Base-by-base conservation (phyloP, 2,113 vertebrate genomes). In the Rhinoderma darwinii region DNA sequence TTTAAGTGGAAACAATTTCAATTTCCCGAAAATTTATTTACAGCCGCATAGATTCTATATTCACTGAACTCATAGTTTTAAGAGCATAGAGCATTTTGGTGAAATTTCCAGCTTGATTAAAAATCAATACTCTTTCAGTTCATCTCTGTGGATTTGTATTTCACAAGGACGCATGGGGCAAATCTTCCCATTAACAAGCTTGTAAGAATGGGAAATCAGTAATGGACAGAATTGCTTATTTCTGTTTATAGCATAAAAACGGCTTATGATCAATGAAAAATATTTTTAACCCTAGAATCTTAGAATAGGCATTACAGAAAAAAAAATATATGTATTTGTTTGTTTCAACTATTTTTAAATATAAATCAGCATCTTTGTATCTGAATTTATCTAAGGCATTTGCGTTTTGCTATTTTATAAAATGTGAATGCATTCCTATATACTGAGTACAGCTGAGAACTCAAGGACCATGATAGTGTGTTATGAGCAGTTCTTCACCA, bases 51-150 rank as follows among this genome's bases (percentile, higher is more conserved):
- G 6, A 61, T 78, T 54, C 11, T 80, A 39, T 43, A 61, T 41
- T 41, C 32, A 39, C 11, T 35, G 17, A 32, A 32, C 7, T 54
- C 51, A 41, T 5, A 15, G 10, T 15, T 75, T 43, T n/a, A 75
- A 27, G 73, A 27, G n/a, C 73, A 47, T 14, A 47, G 39, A 44
- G 41, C 41, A 39, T 39, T 56, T 59, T 59, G n/a, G 32, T 78
- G 47, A 20, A 78, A 32, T 54, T 54, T 78, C n/a, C 27, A 80
- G 32, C 30, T n/a, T 80, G 54, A 80, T 59, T 80, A 75, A 75
- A 75, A 44, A 75, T 44, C 25, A 43, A 44, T 75, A 44, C 47
- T 47, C 50, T 20, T 76, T 20, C 6, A 50, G n/a, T 43, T 30
- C 41, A 12, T 76, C 41, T 44, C 74, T 76, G 27, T 47, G 43